phyloP scores from a whole-genome alignment of 2,113 vertebrate genomes.

The Benitochromis conjunctus region DNA sequence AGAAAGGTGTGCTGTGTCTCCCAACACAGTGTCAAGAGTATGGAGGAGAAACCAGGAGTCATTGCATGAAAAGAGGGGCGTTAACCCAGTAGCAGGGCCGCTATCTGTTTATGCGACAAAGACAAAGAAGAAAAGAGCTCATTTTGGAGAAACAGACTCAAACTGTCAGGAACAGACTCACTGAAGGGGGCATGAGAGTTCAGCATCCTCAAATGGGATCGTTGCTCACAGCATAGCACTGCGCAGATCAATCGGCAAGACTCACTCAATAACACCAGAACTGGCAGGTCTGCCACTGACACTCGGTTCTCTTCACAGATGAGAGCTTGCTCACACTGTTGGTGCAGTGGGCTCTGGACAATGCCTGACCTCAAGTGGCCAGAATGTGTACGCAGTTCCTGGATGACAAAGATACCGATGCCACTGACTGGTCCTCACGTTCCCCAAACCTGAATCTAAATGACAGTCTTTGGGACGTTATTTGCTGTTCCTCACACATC shows the following conservation, averaged over 20 bases:
- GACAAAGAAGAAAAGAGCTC: too few relatives aligned
- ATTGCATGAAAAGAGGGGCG: neutral
- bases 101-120: neutral
- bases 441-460: neutral
- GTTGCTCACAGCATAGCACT: neutral
- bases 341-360: neutral
- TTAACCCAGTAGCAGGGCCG: neutral
- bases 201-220: neutral
- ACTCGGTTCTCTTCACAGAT: neutral
- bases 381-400: neutral
- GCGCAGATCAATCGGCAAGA: neutral
- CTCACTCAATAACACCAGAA: neutral
- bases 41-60: neutral
- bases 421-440: neutral
- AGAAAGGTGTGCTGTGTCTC: neutral
- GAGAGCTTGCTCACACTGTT: neutral
- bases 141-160: neutral
- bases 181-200: neutral
- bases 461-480: too few relatives aligned
- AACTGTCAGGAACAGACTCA: neutral
- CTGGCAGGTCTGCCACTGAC: neutral
- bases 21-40: neutral
- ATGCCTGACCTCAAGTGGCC: neutral
- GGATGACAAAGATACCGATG: neutral
- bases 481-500: neutral